Conservation (phyloP, 2,888 invertebrate genomes). For the Callinectes sapidus region DNA sequence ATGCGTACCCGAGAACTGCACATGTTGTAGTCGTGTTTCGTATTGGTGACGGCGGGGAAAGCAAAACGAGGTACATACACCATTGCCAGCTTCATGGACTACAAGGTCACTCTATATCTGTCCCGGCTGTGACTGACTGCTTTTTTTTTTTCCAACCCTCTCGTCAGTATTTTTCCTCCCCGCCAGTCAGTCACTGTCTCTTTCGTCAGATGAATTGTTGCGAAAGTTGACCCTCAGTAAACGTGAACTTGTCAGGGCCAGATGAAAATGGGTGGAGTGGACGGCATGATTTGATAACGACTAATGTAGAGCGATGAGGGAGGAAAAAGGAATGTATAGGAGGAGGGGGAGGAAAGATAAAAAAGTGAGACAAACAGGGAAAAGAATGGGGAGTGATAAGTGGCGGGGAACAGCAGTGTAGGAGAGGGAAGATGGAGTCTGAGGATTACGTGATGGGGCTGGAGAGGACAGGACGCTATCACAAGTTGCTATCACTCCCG, state of each 20-base stretch:
- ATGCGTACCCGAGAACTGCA: background rate
- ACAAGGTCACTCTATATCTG: constrained; percentile 5
- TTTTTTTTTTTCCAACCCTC: background rate
- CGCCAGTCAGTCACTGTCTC: background rate
- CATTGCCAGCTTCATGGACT: background rate
- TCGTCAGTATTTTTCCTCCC: background rate
- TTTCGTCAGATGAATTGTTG: background rate
- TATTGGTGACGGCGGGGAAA: background rate
- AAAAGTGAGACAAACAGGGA: background rate
- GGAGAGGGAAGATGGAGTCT: background rate
- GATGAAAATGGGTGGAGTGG: background rate
- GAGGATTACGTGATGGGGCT: background rate
- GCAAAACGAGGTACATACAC: background rate
- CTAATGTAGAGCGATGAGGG: background rate
- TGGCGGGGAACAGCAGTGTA: background rate
- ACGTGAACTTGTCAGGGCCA: constrained; percentile 17
- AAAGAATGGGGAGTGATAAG: background rate
- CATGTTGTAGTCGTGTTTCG: background rate
- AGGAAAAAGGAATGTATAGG: background rate
- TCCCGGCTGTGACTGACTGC: background rate
- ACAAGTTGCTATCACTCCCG: background rate
- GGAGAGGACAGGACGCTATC: background rate
- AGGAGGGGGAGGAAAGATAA: background rate
- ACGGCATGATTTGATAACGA: background rate
- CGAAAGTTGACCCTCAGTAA: background rate